Evolutionary conservation across 2,797 vertebrate genomes (phyloP).

Genomic region (Tapera naevia): DNA sequence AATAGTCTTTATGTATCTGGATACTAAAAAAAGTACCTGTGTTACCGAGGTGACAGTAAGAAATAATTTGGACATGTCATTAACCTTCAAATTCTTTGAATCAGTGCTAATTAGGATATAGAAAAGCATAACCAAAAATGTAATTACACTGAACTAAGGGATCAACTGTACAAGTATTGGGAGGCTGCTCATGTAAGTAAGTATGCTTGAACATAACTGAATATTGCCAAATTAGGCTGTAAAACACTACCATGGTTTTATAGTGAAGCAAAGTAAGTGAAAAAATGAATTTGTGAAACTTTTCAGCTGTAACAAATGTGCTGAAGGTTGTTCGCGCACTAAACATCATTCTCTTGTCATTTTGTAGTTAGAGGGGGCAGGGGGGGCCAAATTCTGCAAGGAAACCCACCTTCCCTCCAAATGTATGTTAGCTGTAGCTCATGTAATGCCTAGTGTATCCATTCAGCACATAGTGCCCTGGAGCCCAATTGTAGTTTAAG

Average conservation of each 20-base stretch:
- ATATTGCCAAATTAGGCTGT: not conserved
- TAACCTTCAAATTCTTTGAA: slow-evolving; percentile 51
- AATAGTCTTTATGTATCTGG: slow-evolving; percentile 18
- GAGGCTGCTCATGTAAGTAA: not conserved
- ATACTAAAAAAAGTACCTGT: not conserved
- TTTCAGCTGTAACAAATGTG: not conserved
- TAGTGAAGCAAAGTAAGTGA: not conserved
- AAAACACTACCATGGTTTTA: not conserved
- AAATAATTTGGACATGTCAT: slow-evolving; percentile 53
- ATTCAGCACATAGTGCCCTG: not conserved
- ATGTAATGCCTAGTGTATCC: fast-evolving
- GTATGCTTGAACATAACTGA: not conserved
- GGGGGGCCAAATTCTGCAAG: not conserved
- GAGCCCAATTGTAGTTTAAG: not conserved
- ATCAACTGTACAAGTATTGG: not conserved
- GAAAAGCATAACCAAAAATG: slow-evolving; percentile 42
- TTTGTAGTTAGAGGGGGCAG: not conserved
- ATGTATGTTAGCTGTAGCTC: not conserved
- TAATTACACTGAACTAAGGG: slow-evolving; percentile 19
- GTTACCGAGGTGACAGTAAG: slow-evolving; percentile 40
- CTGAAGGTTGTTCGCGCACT: not conserved
- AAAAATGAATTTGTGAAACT: not conserved
- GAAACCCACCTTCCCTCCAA: not conserved
- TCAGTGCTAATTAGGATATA: slow-evolving; percentile 48
- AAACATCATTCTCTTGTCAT: not conserved